Evolutionary conservation across 2,888 invertebrate genomes (phyloP).

Genomic region (Nomada fabriciana): DNA sequence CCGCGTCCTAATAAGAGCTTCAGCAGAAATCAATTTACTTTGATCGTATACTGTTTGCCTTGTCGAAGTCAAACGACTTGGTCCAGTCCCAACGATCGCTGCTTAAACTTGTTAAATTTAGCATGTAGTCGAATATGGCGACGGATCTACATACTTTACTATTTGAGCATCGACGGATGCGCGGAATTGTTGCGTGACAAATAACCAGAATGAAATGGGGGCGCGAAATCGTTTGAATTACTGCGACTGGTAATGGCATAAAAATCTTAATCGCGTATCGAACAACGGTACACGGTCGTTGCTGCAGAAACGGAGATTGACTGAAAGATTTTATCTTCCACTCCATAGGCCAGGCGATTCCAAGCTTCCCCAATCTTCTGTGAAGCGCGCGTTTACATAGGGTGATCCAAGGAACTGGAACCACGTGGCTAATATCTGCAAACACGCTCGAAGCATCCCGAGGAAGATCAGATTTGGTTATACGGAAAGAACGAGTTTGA

Average conservation of each 20-base stretch:
- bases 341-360: slow-evolving; percentile 27
- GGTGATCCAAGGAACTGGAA: slow-evolving; percentile 10
- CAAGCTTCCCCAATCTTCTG: slow-evolving; percentile 13
- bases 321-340: slow-evolving; percentile 37
- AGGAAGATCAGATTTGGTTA: background rate
- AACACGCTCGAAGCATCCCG: slow-evolving; percentile 4
- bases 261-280: slow-evolving; percentile 26
- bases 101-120: background rate
- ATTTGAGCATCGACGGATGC: background rate
- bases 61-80: no score
- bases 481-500: background rate
- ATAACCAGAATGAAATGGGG: slow-evolving; percentile 19
- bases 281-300: slow-evolving; percentile 18
- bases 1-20: no score
- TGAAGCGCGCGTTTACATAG: slow-evolving; percentile 26
- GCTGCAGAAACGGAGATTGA: slow-evolving; percentile 42
- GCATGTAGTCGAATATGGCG: background rate
- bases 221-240: slow-evolving; percentile 39
- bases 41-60: no score
- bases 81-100: no score
- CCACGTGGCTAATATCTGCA: background rate
- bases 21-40: no score
- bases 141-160: background rate
- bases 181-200: background rate
- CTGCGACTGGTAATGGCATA: slow-evolving; percentile 37